phyloP scores from a whole-genome alignment of 2,888 invertebrate genomes.

The Xylota sylvarum region DNA sequence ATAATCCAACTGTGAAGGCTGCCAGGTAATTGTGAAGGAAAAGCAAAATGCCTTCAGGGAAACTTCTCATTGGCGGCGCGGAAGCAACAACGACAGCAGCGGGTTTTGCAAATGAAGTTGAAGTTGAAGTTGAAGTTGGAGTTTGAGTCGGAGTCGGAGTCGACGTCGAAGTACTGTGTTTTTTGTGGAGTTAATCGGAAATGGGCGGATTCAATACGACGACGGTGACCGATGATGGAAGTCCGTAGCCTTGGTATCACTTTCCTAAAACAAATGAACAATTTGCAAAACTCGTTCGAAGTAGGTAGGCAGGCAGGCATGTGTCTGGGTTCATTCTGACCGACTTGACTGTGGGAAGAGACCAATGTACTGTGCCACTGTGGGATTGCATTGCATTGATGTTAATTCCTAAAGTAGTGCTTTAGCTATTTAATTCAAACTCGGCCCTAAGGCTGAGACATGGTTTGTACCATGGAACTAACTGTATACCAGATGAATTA shows the following conservation, averaged over 20 bases:
- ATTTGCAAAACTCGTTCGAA: not conserved
- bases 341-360: not conserved
- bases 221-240: constrained; percentile 18
- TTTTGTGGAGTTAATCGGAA: constrained; percentile 29
- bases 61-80: constrained; percentile 53
- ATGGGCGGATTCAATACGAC: constrained; percentile 45
- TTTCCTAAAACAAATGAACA: constrained; percentile 7
- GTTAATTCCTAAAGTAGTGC: too few species aligned
- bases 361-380: not conserved
- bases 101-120: constrained; percentile 17
- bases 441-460: too few species aligned
- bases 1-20: constrained; percentile 52
- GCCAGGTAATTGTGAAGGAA: constrained; percentile 13
- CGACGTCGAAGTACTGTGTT: constrained; percentile 10
- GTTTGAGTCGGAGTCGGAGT: not conserved
- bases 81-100: constrained; percentile 11
- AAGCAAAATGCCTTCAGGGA: constrained; percentile 59
- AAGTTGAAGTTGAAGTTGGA: not conserved
- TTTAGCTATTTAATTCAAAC: too few species aligned
- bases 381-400: too few species aligned
- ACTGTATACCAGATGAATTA: too few species aligned
- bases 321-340: not conserved
- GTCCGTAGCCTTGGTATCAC: constrained; percentile 13
- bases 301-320: not conserved
- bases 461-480: too few species aligned